phyloP scores from a whole-genome alignment of 1,140 invertebrate genomes.

The Dinoponera quadriceps region DNA sequence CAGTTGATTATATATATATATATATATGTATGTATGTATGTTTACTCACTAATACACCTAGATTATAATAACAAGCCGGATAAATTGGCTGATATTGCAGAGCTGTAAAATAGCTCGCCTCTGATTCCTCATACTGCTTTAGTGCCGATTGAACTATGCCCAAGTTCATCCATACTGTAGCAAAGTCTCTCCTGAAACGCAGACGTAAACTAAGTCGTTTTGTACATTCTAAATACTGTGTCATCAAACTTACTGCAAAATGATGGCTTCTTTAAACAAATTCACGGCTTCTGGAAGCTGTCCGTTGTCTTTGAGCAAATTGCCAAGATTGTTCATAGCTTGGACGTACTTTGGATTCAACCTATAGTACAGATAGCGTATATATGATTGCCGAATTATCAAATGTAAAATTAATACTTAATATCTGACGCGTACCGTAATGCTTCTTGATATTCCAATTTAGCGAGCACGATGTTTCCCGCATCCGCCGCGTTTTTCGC shows the following conservation, averaged over 20 bases:
- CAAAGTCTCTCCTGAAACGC: conserved; percentile 91
- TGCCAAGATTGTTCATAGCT: conserved; percentile 98
- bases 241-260: conserved; percentile 88
- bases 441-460: conserved; percentile 92
- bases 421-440: conserved; percentile 87
- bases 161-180: conserved; percentile 99
- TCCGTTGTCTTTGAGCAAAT: conserved; percentile 94
- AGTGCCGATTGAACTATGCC: conserved; percentile 94
- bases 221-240: conserved; percentile 18
- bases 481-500: conserved; percentile 94
- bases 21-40: conserved; percentile 24
- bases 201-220: conserved; percentile 48
- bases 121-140: conserved; percentile 90
- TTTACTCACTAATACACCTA: conserved; percentile 93
- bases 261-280: conserved; percentile 91
- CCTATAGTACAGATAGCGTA: conserved; percentile 79
- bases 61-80: conserved; percentile 97
- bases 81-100: conserved; percentile 92
- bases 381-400: not conserved
- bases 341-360: conserved; percentile 97
- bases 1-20: conserved; percentile 19
- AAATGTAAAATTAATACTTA: conserved; percentile 20
- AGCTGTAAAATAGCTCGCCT: conserved; percentile 93
- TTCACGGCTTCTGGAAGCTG: conserved; percentile 91
- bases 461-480: conserved; percentile 89